Evolutionary conservation across 2,113 vertebrate genomes (phyloP).

Genomic region (Chunga burmeisteri): DNA sequence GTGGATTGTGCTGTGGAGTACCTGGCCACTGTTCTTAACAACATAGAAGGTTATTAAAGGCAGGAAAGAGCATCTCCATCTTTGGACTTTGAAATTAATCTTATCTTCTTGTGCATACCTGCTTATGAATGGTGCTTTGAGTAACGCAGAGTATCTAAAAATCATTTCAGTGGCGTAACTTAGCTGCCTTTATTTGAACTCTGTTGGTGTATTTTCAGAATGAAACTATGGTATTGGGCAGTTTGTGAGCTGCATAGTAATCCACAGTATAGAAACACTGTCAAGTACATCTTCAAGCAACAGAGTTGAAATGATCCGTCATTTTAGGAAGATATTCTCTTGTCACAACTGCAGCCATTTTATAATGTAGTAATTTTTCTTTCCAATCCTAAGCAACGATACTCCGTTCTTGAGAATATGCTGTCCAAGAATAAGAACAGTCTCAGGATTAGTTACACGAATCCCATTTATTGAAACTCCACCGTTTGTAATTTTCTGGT

Average conservation of each 20-base stretch:
- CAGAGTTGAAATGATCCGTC: background rate
- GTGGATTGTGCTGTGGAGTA: background rate
- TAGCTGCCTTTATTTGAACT: background rate
- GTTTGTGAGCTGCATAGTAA: background rate
- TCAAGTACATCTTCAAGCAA: background rate
- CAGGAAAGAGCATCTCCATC: background rate
- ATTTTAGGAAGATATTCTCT: background rate
- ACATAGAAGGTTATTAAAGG: background rate
- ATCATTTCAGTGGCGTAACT: background rate
- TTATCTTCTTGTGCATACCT: background rate
- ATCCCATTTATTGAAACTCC: conserved; percentile 91
- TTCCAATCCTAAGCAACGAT: conserved; percentile 88
- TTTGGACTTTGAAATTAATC: background rate
- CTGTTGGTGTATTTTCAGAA: background rate
- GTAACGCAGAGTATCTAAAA: background rate
- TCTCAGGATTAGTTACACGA: conserved; percentile 81
- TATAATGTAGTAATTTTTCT: conserved; percentile 92
- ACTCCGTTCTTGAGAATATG: conserved; percentile 94
- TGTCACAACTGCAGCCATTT: conserved; percentile 86
- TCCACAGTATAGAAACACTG: background rate
- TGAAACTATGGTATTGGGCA: background rate
- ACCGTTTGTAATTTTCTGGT: conserved; percentile 86
- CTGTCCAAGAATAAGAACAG: conserved; percentile 84
- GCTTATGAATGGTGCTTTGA: background rate
- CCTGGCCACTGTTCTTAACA: background rate